These are phyloP conservation scores for Lapara coniferarum DNA, from an alignment of 2,888 invertebrate genomes.

Conservation along the genomic window DNA sequence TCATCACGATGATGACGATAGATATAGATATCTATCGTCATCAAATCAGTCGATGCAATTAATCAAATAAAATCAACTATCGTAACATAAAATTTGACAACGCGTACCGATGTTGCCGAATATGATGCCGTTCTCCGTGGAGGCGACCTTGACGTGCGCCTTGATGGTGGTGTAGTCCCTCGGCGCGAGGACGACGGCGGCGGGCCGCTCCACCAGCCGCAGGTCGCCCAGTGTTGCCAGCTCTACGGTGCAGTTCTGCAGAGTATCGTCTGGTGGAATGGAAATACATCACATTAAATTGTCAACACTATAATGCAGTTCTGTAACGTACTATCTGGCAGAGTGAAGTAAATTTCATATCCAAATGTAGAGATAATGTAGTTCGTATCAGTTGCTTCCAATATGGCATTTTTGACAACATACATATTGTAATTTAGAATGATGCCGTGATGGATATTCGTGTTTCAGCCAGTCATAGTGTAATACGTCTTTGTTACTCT, in stretches of 20 bases:
- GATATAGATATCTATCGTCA: too few relatives aligned
- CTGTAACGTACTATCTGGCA: too few relatives aligned
- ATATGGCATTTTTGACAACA: too few relatives aligned
- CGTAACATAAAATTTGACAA: background rate
- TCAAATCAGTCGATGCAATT: too few relatives aligned
- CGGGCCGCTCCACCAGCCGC: constrained; percentile 98
- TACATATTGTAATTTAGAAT: too few relatives aligned
- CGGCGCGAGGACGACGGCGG: constrained; percentile 97
- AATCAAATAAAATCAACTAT: too few relatives aligned
- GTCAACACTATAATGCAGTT: background rate
- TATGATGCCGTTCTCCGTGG: constrained; percentile 99
- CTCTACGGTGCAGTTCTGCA: constrained; percentile 99
- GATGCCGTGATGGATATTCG: too few relatives aligned
- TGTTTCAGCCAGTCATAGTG: too few relatives aligned
- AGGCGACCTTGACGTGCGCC: constrained; percentile 99
- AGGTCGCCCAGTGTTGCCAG: constrained; percentile 98
- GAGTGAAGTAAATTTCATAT: too few relatives aligned
- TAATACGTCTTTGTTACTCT: too few relatives aligned
- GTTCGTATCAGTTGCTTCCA: too few relatives aligned
- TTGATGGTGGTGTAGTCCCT: constrained; percentile 99
- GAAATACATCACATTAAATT: background rate
- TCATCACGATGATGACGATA: background rate
- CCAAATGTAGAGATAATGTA: too few relatives aligned
- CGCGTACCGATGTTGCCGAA: constrained; percentile 98
- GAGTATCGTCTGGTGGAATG: constrained; percentile 88